These are phyloP conservation scores for Phyllotis vaccarum DNA, from an alignment of 2,797 vertebrate genomes.

Conservation along the genomic window DNA sequence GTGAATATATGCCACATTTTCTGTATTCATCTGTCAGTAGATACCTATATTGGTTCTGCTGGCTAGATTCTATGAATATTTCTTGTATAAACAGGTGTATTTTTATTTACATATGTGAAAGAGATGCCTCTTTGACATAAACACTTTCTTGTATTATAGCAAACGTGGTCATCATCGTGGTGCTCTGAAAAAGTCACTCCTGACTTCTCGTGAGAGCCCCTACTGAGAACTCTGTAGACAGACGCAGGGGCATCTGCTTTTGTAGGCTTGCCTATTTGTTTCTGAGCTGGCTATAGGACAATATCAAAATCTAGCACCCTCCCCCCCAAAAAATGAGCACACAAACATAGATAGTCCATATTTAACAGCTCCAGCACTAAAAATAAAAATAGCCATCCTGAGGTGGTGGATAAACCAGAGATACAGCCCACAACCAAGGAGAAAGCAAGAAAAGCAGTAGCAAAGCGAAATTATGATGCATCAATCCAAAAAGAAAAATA, in stretches of 20 bases:
- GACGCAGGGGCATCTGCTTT: not conserved
- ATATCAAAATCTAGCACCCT: not conserved
- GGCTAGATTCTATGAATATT: not conserved
- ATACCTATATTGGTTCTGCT: not conserved
- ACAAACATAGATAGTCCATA: not conserved
- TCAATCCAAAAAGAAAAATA: conserved; percentile 62
- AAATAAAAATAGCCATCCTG: not conserved
- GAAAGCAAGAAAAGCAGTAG: not conserved
- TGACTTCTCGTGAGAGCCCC: not conserved
- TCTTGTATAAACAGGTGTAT: not conserved
- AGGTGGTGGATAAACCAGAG: not conserved
- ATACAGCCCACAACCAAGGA: not conserved
- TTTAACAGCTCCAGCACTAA: not conserved
- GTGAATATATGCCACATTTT: not conserved
- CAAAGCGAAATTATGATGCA: not conserved
- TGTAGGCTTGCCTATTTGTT: not conserved
- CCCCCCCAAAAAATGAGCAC: not conserved
- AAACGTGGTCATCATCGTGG: not conserved
- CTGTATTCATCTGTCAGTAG: too few species aligned
- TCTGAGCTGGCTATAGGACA: not conserved
- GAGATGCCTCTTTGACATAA: not conserved
- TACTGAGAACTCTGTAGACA: not conserved
- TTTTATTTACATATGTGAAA: not conserved
- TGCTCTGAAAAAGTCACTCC: not conserved
- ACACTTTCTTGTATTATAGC: not conserved